Base-by-base conservation (phyloP, 2,888 invertebrate species). In the Drosophila ustulata region DNA sequence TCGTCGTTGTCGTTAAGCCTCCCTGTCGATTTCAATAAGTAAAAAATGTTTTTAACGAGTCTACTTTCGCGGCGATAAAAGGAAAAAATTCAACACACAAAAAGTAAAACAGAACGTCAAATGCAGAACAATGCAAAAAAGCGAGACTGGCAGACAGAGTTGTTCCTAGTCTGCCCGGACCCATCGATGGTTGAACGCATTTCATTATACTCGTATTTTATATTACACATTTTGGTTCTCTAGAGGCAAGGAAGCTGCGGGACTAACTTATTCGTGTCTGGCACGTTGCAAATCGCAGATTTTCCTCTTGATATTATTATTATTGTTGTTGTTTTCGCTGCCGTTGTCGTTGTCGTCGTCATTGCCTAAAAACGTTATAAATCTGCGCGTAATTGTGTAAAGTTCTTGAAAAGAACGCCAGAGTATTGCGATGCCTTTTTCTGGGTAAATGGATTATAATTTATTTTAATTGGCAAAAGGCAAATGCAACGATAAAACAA, bases 391-490 rank as follows among this genome's bases (percentile, higher is more conserved):
- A 84, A 74, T 81, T 83, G 74, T 83, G 72, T 75, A 76, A 85
- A 70, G 61, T 71, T 86, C 49, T 46, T 50, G 59, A 62, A 67
- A 63, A 65, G 50, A 37, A n/a, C 64, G 37, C 37, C 23, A 47
- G 51, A 63, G 47, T 46, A 62, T 56, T 71, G 45, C 43, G 41
- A 39, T 70, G 53, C 28, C 57, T 63, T 64, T 69, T 56, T 55
- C 51, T 43, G 50, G 13, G 50, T 69, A 78, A 89, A 88, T 88
- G 81, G 85, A 82, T 77, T 80, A 88, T 82, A 88, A 86, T 89
- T 88, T 85, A 85, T 88, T 89, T 86, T 88, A 85, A 86, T 89
- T 89, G 85, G 88, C 71, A 71, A 78, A 72, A 57, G 71, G 68
- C 67, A 69, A 80, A 69, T 57, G 64, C 71, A 59, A 52, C 51